Evolutionary conservation across 2,888 invertebrate genomes (phyloP).

Genomic region (Meta bourneti): DNA sequence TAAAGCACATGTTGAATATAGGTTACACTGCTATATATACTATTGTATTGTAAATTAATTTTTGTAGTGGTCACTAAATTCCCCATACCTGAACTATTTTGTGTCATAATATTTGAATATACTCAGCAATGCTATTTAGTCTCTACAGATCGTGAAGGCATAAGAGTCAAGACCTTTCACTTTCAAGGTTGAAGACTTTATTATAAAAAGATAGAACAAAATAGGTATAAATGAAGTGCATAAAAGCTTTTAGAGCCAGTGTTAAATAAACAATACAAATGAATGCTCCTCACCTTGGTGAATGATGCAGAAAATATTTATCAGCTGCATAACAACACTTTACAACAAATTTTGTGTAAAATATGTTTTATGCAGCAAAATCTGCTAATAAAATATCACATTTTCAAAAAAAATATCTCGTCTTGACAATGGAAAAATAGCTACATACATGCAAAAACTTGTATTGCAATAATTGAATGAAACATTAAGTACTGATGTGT

Average conservation of each 20-base stretch:
- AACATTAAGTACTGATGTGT: not conserved
- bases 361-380: conserved; percentile 35
- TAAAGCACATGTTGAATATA: no score
- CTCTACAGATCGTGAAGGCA: no score
- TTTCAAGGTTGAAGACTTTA: not conserved
- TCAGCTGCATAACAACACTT: conserved; percentile 13
- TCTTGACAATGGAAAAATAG: conserved; percentile 5
- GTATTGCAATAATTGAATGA: not conserved
- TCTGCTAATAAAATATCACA: conserved; percentile 60
- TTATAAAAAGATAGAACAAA: conserved; percentile 8
- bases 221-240: conserved; percentile 19
- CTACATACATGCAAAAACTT: not conserved
- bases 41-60: no score
- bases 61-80: no score
- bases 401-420: conserved; percentile 16
- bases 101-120: no score
- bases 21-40: no score
- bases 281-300: conserved; percentile 1
- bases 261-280: conserved; percentile 5
- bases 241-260: not conserved
- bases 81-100: no score
- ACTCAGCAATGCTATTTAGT: no score
- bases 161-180: no score
- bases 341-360: conserved; percentile 23
- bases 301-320: not conserved